Base-by-base conservation (phyloP, 53 echinoderm and acorn worm genomes). In the Mesocentrotus franciscanus region DNA sequence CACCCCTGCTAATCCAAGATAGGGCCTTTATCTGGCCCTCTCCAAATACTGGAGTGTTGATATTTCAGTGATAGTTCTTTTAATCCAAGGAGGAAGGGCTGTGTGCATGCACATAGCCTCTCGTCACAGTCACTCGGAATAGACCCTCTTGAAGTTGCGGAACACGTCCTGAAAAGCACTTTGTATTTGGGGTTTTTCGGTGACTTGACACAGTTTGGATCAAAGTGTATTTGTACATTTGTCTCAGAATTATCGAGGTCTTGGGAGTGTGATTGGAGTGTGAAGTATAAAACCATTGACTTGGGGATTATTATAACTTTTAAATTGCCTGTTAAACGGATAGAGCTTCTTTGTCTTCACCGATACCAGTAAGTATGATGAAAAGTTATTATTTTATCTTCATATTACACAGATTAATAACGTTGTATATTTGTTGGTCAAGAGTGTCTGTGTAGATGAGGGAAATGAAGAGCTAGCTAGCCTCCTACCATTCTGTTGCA, bases 1-100 rank as follows among this genome's bases (percentile, higher is more conserved):
- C 91, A 91, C 62, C 91, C 85, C 91, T 91, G 66, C 29, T 91
- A 91, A 91, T 91, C 91, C 91, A 11, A 62, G 91, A 91, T 91
- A 91, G 91, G 10, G 11, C 39, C 20, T 20, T 33, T 62, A 91
- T 91, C 91, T 64, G 42, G 39, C 91, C 66, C 70, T 72, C 68
- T 56, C 13, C 57, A 92, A 92, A 92, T 56, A 92, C 20, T 74
- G 71, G 56, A n/a, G 75, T 92, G 92, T 92, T 92, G 92, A 92
- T 92, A 70, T 62, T 58, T 92, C 16, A 18, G 15, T 71, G 92
- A 92, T 90, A 90, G 90, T 61, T 39, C 17, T 92, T 56, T 92
- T 92, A 92, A 74, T 92, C 75, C 92, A 56, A n/a, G 18, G 35
- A 55, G 17, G 76, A 56, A 49, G 75, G 56, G 56, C 76, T 92